Conservation (phyloP, 2,888 invertebrate species). For the Keiferia lycopersicella region DNA sequence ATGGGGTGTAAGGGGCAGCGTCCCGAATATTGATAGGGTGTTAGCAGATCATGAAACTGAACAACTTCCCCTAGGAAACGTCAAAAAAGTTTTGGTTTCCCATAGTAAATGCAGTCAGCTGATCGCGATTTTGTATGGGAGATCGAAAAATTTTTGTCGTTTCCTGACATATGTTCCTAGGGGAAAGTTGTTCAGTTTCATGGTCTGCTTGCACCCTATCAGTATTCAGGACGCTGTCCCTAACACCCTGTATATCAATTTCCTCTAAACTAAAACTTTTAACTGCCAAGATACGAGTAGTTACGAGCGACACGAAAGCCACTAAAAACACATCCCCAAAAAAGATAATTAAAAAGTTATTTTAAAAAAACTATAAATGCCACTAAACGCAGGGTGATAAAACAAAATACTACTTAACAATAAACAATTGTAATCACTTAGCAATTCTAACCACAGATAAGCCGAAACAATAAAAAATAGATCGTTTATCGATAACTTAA, state of each 20-base stretch:
- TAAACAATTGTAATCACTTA: slow-evolving; percentile 38
- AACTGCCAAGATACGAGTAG: slow-evolving; percentile 3
- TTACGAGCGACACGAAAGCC: slow-evolving; percentile 40
- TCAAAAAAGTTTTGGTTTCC: too few species aligned
- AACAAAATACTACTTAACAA: slow-evolving; percentile 40
- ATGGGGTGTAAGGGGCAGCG: too few species aligned
- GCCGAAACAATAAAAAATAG: slow-evolving; percentile 25
- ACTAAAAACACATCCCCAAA: slow-evolving; percentile 22
- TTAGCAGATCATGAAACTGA: too few species aligned
- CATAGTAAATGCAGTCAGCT: too few species aligned
- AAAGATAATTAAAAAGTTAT: slow-evolving; percentile 30
- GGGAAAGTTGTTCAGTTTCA: too few species aligned
- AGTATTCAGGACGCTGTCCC: too few species aligned
- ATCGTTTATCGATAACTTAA: slow-evolving; percentile 24
- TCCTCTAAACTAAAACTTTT: not conserved
- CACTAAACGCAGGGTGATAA: slow-evolving; percentile 35
- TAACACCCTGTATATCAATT: not conserved
- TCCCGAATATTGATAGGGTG: too few species aligned
- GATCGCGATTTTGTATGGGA: too few species aligned
- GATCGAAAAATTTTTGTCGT: too few species aligned
- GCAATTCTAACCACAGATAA: slow-evolving; percentile 33
- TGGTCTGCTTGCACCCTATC: not conserved
- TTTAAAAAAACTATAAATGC: slow-evolving; percentile 31
- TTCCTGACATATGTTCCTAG: too few species aligned
- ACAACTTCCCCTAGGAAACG: too few species aligned